Evolutionary conservation across 2,888 invertebrate genomes (phyloP).

Genomic region (Drosophila kanekoi): DNA sequence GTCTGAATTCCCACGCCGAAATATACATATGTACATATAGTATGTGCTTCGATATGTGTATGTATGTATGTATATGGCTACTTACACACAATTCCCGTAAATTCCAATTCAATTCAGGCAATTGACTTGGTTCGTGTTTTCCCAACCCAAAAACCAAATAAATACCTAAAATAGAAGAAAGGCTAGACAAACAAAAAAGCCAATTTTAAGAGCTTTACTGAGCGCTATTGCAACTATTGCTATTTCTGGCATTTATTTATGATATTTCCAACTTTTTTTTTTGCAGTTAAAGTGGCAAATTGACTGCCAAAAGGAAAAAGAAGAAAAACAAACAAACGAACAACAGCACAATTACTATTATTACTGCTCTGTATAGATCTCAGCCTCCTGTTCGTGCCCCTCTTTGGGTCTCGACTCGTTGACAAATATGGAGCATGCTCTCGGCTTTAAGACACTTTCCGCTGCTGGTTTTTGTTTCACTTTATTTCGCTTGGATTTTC

Average conservation of each 20-base stretch:
- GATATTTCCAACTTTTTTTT: slow-evolving; percentile 10
- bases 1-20: slow-evolving; percentile 67
- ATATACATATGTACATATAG: slow-evolving; percentile 34
- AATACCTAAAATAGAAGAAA: slow-evolving; percentile 9
- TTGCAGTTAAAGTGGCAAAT: slow-evolving; percentile 68
- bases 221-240: slow-evolving; percentile 11
- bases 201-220: slow-evolving; percentile 28
- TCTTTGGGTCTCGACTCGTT: slow-evolving; percentile 7
- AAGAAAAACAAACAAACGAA: slow-evolving; percentile 8
- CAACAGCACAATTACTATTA: slow-evolving; percentile 48
- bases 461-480: slow-evolving; percentile 39
- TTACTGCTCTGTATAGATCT: slow-evolving; percentile 21
- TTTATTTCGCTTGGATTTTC: slow-evolving; percentile 53
- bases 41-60: slow-evolving; percentile 5
- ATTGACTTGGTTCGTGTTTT: slow-evolving; percentile 66
- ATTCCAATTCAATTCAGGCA: slow-evolving; percentile 71
- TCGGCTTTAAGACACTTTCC: slow-evolving; percentile 46
- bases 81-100: slow-evolving; percentile 47
- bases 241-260: slow-evolving; percentile 17
- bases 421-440: slow-evolving; percentile 56
- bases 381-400: neutral
- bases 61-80: too few relatives aligned
- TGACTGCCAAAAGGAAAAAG: slow-evolving; percentile 41
- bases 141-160: slow-evolving; percentile 64
- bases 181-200: slow-evolving; percentile 20